Evolutionary conservation across 2,888 invertebrate genomes (phyloP), one percentile per base, ranked within the genome.

Genomic region (Stomorhina lunata): DNA sequence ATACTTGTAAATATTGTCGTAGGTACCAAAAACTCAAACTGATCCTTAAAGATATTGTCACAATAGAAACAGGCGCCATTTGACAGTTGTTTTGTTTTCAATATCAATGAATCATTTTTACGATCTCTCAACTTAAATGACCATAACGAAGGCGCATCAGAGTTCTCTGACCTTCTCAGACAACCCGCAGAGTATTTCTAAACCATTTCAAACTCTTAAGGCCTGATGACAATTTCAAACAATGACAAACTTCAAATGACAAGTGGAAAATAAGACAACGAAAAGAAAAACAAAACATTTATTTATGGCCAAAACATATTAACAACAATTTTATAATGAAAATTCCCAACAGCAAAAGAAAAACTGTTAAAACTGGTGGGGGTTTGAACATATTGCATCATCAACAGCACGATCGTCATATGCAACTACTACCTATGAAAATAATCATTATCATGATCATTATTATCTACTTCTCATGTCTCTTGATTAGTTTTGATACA

Each of bases 51-150:
- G 29, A 53, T 63, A n/a, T 34, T 73, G 63, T 82, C 78, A 82
- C 75, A 75, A 71, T 71, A 66, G 5, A n/a, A n/a, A n/a, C 55
- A 79, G 82, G 82, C 82, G 82, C 79, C 82, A 82, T 65, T 57
- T 71, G 78, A 82, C 78, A 75, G 75, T 69, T 55, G 12, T 69
- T 61, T 57, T 22, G 22, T 37, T 66, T 55, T 72, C 29, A n/a
- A 66, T 79, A 55, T 76, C 71, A 75, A 79, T 82, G 59, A 75
- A 71, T 71, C 78, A 75, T 61, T 50, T 72, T 72, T 48, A 66
- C 15, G 40, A 50, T 53, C 59, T n/a, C n/a, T 57, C 55, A 43
- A 20, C 25, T 22, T 61, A 27, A 61, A 53, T 29, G 57, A 34
- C 10, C 40, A n/a, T 34, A 37, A 57, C 43, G 10, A 22, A 34